Evolutionary conservation across 2,888 invertebrate genomes (phyloP).

Genomic region (Sesia bembeciformis): DNA sequence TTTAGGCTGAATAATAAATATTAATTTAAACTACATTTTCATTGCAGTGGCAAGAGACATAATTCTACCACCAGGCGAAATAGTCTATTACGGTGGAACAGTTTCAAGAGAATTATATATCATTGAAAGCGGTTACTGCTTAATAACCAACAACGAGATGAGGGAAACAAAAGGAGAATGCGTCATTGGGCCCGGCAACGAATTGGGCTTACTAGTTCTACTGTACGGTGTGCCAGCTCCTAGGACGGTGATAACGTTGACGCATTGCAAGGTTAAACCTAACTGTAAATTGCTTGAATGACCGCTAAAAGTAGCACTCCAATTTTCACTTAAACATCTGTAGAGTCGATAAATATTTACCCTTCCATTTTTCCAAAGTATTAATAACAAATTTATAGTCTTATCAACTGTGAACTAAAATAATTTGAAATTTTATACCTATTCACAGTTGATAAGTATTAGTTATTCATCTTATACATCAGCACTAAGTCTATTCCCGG

Average conservation of each 20-base stretch:
- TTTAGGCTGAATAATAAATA: too few species aligned
- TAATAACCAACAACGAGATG: conserved; percentile 44
- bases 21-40: background rate
- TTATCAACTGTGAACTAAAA: too few species aligned
- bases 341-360: too few species aligned
- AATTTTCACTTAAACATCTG: too few species aligned
- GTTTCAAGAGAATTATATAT: conserved; percentile 68
- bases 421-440: too few species aligned
- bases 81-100: conserved; percentile 67
- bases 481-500: conserved; percentile 62
- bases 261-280: conserved; percentile 60
- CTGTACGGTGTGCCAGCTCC: conserved; percentile 64
- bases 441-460: conserved; percentile 51
- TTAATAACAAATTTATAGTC: too few species aligned
- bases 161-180: conserved; percentile 39
- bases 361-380: too few species aligned
- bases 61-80: conserved; percentile 66
- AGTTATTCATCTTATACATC: conserved; percentile 57
- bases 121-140: conserved; percentile 66
- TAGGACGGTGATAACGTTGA: conserved; percentile 61
- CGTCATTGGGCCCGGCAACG: conserved; percentile 58
- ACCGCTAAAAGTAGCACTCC: too few species aligned
- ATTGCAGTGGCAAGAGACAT: conserved; percentile 51
- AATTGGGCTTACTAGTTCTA: conserved; percentile 60
- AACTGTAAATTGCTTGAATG: too few species aligned